These are phyloP conservation scores for Lepidurus packardi DNA, from an alignment of 1,140 invertebrate species.

Conservation along the genomic window DNA sequence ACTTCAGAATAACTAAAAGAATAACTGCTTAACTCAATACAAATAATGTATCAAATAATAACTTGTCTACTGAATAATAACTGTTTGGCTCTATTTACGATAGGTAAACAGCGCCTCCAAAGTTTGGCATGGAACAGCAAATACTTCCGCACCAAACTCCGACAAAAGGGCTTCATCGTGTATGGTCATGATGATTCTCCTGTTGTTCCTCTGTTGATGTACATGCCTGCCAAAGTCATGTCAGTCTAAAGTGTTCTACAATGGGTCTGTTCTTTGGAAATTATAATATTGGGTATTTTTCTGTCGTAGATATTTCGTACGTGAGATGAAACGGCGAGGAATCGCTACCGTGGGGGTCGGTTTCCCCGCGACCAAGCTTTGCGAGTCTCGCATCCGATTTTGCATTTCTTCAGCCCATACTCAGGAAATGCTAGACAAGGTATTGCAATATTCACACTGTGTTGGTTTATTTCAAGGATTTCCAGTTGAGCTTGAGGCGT, in stretches of 20 bases:
- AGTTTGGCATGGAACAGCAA: slow-evolving; percentile 74
- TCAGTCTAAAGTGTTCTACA: slow-evolving; percentile 47
- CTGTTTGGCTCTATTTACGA: not conserved
- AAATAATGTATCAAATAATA: no score
- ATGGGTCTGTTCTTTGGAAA: not conserved
- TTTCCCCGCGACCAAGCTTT: slow-evolving; percentile 93
- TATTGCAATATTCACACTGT: slow-evolving; percentile 42
- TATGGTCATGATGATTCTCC: slow-evolving; percentile 97
- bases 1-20: no score
- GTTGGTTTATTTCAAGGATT: not conserved
- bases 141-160: slow-evolving; percentile 79
- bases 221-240: slow-evolving; percentile 89
- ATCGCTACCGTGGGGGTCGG: slow-evolving; percentile 94
- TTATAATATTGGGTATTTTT: not conserved
- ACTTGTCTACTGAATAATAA: slow-evolving; percentile 36
- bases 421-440: slow-evolving; percentile 89
- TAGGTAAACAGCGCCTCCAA: slow-evolving; percentile 61
- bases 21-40: no score
- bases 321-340: slow-evolving; percentile 69
- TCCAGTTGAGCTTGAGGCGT: no score
- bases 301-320: slow-evolving; percentile 67
- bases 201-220: slow-evolving; percentile 91
- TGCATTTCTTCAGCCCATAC: slow-evolving; percentile 94
- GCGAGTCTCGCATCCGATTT: slow-evolving; percentile 87
- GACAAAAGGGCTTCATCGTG: slow-evolving; percentile 87